These are phyloP conservation scores for Hoplodrina ambigua DNA, from an alignment of 2,888 invertebrate genomes.

Conservation along the genomic window DNA sequence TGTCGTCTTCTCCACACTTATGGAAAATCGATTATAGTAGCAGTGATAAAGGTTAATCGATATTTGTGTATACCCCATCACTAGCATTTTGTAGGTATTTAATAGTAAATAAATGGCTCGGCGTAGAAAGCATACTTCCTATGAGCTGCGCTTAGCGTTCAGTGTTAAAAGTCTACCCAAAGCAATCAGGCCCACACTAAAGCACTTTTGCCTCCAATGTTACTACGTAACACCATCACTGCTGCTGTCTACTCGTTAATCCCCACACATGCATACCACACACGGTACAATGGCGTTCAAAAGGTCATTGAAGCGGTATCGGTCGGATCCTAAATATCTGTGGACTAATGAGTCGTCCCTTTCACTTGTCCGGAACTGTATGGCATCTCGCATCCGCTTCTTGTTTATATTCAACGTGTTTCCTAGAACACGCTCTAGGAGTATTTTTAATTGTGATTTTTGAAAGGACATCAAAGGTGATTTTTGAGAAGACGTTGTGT, in stretches of 20 bases:
- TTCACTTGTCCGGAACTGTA: constrained; percentile 68
- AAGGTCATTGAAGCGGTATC: constrained; percentile 74
- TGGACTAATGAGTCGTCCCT: constrained; percentile 74
- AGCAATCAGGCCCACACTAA: not conserved
- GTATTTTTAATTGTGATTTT: constrained; percentile 50
- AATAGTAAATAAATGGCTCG: no score
- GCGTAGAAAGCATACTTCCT: no score
- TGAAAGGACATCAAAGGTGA: constrained; percentile 53
- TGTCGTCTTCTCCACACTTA: no score
- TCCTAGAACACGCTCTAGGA: constrained; percentile 65
- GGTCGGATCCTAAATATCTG: constrained; percentile 66
- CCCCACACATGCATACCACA: constrained; percentile 52
- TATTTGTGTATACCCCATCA: no score
- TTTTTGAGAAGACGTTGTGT: constrained; percentile 17
- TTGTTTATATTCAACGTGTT: constrained; percentile 70
- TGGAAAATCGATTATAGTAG: no score
- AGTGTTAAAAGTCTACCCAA: not conserved
- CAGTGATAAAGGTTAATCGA: no score
- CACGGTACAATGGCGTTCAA: constrained; percentile 58
- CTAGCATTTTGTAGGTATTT: no score
- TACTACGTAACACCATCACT: constrained; percentile 18
- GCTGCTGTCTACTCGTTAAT: constrained; percentile 33
- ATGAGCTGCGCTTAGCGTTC: no score
- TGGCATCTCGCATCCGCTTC: constrained; percentile 70
- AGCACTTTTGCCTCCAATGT: constrained; percentile 26